Evolutionary conservation across 2,888 invertebrate genomes (phyloP).

Genomic region (Epiperipatus broadwayi): DNA sequence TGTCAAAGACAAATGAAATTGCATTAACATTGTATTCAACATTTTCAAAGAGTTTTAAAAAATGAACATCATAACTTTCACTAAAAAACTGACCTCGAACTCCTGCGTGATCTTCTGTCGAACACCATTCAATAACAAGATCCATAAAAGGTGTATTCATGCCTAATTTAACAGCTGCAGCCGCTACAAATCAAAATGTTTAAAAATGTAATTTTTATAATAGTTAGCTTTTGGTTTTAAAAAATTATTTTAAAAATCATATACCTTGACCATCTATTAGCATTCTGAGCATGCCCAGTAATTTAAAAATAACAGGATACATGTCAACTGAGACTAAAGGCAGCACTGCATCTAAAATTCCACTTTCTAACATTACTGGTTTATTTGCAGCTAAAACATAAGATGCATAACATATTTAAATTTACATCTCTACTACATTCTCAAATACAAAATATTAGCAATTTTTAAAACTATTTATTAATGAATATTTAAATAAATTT

Average conservation of each 20-base stretch:
- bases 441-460: neutral
- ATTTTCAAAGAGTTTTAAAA: too few species aligned
- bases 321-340: constrained; percentile 46
- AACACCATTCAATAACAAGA: constrained; percentile 52
- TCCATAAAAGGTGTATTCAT: constrained; percentile 41
- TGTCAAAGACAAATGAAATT: too few species aligned
- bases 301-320: constrained; percentile 58
- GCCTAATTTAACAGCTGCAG: constrained; percentile 47
- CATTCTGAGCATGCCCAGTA: constrained; percentile 65
- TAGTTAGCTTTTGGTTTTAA: constrained; percentile 11
- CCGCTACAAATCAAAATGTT: constrained; percentile 34
- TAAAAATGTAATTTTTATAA: neutral
- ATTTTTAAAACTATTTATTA: too few species aligned
- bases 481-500: too few species aligned
- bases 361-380: constrained; percentile 45
- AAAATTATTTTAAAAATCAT: constrained; percentile 14
- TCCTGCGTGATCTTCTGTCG: constrained; percentile 55
- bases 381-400: constrained; percentile 56
- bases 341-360: constrained; percentile 49
- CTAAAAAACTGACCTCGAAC: constrained; percentile 47
- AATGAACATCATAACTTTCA: neutral
- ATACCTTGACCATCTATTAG: constrained; percentile 48
- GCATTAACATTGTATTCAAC: too few species aligned
- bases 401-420: constrained; percentile 27
- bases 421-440: constrained; percentile 1